These are phyloP conservation scores for Amphimedon queenslandica DNA, from an alignment of 37 sponge, comb jelly and placozoan species.

Conservation along the genomic window DNA sequence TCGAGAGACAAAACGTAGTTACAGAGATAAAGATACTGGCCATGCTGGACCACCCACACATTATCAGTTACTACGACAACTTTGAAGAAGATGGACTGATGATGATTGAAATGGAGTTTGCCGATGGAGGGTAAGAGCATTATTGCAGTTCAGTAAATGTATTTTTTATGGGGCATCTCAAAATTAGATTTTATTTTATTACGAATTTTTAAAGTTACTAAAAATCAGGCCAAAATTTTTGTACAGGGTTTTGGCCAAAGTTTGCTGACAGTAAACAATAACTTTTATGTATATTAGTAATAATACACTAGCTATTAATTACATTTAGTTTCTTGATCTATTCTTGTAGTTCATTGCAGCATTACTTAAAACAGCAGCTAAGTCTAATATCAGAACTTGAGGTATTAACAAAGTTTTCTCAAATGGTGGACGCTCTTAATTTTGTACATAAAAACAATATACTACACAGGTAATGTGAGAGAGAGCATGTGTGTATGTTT, in stretches of 20 bases:
- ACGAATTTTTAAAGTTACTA: too few species aligned
- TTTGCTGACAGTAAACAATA: too few species aligned
- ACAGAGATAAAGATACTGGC: slow-evolving; percentile 88
- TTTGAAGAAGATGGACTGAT: slow-evolving; percentile 96
- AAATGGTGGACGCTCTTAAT: slow-evolving; percentile 88
- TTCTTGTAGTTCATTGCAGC: slow-evolving; percentile 73
- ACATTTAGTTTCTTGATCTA: not conserved
- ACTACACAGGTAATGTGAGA: slow-evolving; percentile 80
- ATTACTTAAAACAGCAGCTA: slow-evolving; percentile 71
- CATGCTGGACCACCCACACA: slow-evolving; percentile 94
- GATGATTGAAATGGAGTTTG: slow-evolving; percentile 99
- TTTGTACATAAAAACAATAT: slow-evolving; percentile 91
- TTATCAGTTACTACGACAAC: slow-evolving; percentile 94
- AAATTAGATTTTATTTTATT: too few species aligned
- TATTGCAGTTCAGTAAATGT: not conserved
- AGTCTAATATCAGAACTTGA: slow-evolving; percentile 68
- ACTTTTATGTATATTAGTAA: too few species aligned
- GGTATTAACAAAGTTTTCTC: slow-evolving; percentile 80
- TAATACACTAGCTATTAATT: too few species aligned
- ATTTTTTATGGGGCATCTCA: too few species aligned
- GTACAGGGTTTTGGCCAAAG: too few species aligned
- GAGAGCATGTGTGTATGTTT: not conserved
- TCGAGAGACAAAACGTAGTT: slow-evolving; percentile 67
- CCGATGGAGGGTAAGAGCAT: slow-evolving; percentile 90
- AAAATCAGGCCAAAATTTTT: too few species aligned